Base-by-base conservation (phyloP, 2,888 invertebrate species). In the Biston stratarius region DNA sequence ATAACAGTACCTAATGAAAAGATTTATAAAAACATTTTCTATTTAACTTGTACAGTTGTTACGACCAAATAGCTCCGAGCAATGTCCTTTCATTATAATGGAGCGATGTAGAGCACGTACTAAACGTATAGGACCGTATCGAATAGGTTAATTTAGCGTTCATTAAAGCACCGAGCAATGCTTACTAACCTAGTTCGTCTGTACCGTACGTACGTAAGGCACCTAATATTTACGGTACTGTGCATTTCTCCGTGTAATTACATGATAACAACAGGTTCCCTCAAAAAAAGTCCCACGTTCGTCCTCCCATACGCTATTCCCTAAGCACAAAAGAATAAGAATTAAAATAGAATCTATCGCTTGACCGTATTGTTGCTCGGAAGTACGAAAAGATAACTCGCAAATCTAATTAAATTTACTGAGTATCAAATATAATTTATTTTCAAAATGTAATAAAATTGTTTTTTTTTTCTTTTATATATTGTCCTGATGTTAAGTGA, bases 111-210 rank as follows among this genome's bases (percentile, higher is more conserved):
- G 59, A 47, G 15, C 53, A 59, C 47, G 45, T 65, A 56, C 15
- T 44, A 34, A 56, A 60, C 10, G 38, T 12, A 14, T 38, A n/a
- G 66, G 12, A 38, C 67, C 67, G 67, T 60, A 60, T 67, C 60
- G 67, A 63, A 63, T 60, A 56, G 67, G 59, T 63, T 67, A 63
- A 67, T 59, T 62, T 47, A 55, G 33, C 48, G 61, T 58, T 62
- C 61, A 62, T 67, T 67, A 67, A 53, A 55, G 59, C 53, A 42
- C 61, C 52, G 15, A 42, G 56, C 52, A 38, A 40, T 42, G 48
- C 51, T 14, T 63, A 53, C 51, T 61, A 67, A 67, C 66, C 61
- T 15, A 67, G 52, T 61, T 61, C 45, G 59, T 34, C 42, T 61
- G 34, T 48, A 51, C 52, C 38, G 40, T 48, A 49, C 59, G 38